Base-by-base conservation (phyloP, 2,888 invertebrate genomes). In the Girardia tigrina region DNA sequence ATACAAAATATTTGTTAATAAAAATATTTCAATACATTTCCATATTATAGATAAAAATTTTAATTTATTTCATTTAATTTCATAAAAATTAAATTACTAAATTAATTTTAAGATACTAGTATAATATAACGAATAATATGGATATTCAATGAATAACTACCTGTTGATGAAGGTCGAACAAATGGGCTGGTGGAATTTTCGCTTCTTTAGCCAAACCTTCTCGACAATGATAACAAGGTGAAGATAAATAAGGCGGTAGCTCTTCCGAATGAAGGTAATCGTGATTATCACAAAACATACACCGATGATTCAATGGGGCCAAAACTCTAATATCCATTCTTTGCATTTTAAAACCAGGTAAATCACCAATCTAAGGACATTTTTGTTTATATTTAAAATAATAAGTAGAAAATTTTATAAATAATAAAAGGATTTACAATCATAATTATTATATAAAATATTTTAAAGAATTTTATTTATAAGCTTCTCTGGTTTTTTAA, bases 171-270 rank as follows among this genome's bases (percentile, higher is more conserved):
- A 74, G 42, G 29, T 76, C 74, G 26, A 29, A 29, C 8, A 76
- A 42, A 77, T 69, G 27, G 8, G 69, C 74, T 28, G 76, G 76
- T n/a, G 26, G 26, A 4, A 76, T 36, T 29, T 76, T 76, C 2
- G 77, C 74, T 36, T 77, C 77, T 42, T 16, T 29, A 26, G 77
- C 77, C 42, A 77, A 36, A 2, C 29, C 28, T 29, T 77, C 77
- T 27, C 77, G 28, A 69, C 77, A 77, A 28, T 77, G 77, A 73
- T 77, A 77, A 70, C 77, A 77, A 6, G 76, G 77, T 14, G 77
- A 72, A 23, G 70, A 42, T 20, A 77, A 77, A 70, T 77, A 77
- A 2, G 72, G 29, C n/a, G 77, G 77, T 27, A 77, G 36, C 1
- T 77, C 77, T 4, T 28, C 28, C n/a, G 71, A 56, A 42, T 72